These are phyloP conservation scores for Percina caprodes DNA, from an alignment of 2,113 vertebrate species.

Conservation along the genomic window DNA sequence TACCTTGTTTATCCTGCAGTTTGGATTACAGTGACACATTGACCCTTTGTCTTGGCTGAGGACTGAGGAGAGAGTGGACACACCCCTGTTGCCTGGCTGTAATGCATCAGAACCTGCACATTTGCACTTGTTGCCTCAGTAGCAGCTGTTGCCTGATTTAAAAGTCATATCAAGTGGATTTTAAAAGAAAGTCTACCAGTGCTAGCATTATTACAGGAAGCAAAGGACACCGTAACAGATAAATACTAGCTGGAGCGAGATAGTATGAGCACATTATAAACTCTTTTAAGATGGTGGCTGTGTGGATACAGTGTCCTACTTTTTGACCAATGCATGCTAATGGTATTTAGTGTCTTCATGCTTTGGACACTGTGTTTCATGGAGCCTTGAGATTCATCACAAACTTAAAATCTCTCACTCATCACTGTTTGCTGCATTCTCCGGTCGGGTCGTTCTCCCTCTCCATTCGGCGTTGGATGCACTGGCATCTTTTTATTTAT, in stretches of 20 bases:
- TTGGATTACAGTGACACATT: conserved; percentile 14
- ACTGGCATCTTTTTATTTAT: too few relatives aligned
- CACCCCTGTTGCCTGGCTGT: not conserved
- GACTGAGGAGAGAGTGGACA: not conserved
- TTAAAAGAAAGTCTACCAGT: not conserved
- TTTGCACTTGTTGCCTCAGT: not conserved
- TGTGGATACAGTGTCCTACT: not conserved
- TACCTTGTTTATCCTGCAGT: conserved; percentile 11
- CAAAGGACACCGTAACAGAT: not conserved
- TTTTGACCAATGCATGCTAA: too few relatives aligned
- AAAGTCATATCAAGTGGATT: not conserved
- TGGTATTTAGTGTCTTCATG: too few relatives aligned
- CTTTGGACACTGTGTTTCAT: too few relatives aligned
- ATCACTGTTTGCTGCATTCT: too few relatives aligned
- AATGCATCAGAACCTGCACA: not conserved
- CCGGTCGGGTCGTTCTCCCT: too few relatives aligned
- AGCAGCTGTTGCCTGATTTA: not conserved
- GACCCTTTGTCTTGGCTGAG: conserved; percentile 11
- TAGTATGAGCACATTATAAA: not conserved
- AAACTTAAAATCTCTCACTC: too few relatives aligned
- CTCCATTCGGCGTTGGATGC: too few relatives aligned
- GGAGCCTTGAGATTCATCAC: too few relatives aligned
- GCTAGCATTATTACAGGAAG: not conserved
- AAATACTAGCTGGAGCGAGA: not conserved
- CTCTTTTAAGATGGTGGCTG: not conserved